Conservation (phyloP, 2,113 vertebrate species). For the Cyprinodon tularosa region DNA sequence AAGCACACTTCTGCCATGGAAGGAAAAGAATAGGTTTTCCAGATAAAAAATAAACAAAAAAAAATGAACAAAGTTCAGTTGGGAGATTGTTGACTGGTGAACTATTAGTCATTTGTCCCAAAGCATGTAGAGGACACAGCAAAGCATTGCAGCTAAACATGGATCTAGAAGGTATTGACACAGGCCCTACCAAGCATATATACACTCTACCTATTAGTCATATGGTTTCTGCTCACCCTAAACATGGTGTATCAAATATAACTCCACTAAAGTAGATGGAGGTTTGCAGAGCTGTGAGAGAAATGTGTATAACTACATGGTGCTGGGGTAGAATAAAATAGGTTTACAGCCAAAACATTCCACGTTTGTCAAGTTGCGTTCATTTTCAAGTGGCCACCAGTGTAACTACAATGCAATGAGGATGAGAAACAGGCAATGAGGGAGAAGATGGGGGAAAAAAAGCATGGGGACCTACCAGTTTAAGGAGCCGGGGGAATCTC, state of each 20-base stretch:
- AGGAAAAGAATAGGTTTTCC: no score
- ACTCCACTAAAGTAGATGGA: no score
- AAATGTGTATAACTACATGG: not conserved
- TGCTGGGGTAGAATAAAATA: not conserved
- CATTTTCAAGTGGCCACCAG: not conserved
- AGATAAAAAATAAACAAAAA: no score
- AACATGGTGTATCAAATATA: not conserved
- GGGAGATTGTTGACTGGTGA: no score
- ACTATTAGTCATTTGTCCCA: no score
- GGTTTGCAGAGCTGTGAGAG: not conserved
- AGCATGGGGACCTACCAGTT: conserved; percentile 81
- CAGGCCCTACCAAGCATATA: not conserved
- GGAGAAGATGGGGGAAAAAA: not conserved
- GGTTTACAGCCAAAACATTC: not conserved
- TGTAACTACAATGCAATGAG: not conserved
- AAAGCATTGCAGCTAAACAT: not conserved
- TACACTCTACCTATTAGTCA: not conserved
- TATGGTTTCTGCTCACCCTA: not conserved
- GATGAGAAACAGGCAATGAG: not conserved
- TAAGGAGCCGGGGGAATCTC: conserved; percentile 89
- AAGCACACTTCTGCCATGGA: no score
- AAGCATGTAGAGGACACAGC: no score
- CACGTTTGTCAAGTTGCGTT: not conserved
- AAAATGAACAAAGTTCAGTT: no score
- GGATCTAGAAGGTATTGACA: no score